Conservation (phyloP, 2,113 vertebrate species). For the Onychorhynchus coronatus region DNA sequence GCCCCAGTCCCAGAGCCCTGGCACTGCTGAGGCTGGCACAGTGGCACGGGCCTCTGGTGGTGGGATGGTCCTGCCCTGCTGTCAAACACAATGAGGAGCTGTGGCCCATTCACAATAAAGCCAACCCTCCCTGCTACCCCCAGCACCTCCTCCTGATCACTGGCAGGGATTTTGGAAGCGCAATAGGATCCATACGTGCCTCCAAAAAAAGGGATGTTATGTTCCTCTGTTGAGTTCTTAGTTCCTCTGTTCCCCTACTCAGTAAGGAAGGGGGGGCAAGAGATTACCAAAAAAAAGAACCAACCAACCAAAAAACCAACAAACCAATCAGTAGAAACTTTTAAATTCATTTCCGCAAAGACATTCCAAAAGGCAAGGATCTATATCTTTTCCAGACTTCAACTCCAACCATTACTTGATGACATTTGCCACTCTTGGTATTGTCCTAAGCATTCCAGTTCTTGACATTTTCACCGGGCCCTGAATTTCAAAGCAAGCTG, state of each 20-base stretch:
- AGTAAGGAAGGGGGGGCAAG: not conserved
- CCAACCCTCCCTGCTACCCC: not conserved
- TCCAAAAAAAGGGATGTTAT: not conserved
- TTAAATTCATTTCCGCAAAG: not conserved
- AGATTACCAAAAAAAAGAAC: no score
- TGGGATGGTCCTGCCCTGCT: not conserved
- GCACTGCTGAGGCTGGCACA: not conserved
- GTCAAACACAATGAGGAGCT: not conserved
- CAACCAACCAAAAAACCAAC: not conserved
- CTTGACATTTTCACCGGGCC: not conserved
- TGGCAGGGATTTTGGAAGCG: not conserved
- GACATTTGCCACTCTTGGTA: not conserved
- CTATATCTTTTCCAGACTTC: not conserved
- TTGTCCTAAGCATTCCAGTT: not conserved
- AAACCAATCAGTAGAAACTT: not conserved
- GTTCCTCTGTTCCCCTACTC: not conserved
- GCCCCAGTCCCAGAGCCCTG: not conserved
- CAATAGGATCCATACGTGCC: not conserved
- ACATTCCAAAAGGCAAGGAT: not conserved
- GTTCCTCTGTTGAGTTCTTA: not conserved
- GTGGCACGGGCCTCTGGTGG: not conserved
- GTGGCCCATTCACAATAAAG: fast-evolving
- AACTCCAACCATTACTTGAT: not conserved
- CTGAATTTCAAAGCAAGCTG: not conserved
- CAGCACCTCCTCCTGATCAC: not conserved